A percentile compares a stretch with the other conserved stretches of the same genome.
These are phyloP conservation scores for Tetranychus urticae DNA, from an alignment of 1,140 invertebrate species.

Conservation along the genomic window DNA sequence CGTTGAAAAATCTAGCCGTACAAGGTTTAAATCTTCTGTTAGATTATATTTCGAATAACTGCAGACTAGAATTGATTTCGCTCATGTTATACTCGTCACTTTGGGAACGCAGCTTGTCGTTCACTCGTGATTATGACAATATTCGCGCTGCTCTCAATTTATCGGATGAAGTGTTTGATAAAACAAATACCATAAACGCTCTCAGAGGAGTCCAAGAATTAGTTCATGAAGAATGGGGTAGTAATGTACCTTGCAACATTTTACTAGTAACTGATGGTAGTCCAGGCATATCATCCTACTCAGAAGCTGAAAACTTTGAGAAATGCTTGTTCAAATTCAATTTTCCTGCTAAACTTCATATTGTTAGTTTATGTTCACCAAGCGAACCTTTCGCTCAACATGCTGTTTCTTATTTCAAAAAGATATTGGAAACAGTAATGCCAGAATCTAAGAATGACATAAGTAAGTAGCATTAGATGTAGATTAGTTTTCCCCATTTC, in stretches of 20 bases:
- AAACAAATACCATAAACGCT: conserved; percentile 51
- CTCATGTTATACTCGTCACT: conserved; percentile 51
- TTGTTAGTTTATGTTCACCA: conserved; percentile 35
- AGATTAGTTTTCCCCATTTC: no score
- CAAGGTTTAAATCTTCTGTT: conserved; percentile 59
- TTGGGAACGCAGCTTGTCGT: conserved; percentile 49
- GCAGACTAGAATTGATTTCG: conserved; percentile 72
- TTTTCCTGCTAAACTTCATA: conserved; percentile 51
- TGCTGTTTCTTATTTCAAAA: conserved; percentile 24
- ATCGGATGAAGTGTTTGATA: conserved; percentile 42
- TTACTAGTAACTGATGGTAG: conserved; percentile 38
- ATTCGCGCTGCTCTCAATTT: conserved; percentile 45
- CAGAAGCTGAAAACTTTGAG: background rate
- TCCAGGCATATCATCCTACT: conserved; percentile 6
- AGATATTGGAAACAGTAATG: conserved; percentile 25
- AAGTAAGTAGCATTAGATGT: background rate
- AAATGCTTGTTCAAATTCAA: conserved; percentile 39
- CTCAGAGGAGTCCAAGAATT: conserved; percentile 45
- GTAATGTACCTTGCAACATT: conserved; percentile 36
- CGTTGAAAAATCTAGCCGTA: conserved; percentile 43
- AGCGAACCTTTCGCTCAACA: conserved; percentile 18
- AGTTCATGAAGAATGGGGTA: conserved; percentile 59
- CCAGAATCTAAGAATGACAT: background rate
- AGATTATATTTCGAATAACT: conserved; percentile 51
- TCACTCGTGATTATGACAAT: conserved; percentile 57